These are phyloP conservation scores for Xylocampa areola DNA, from an alignment of 2,888 invertebrate species.

Conservation along the genomic window DNA sequence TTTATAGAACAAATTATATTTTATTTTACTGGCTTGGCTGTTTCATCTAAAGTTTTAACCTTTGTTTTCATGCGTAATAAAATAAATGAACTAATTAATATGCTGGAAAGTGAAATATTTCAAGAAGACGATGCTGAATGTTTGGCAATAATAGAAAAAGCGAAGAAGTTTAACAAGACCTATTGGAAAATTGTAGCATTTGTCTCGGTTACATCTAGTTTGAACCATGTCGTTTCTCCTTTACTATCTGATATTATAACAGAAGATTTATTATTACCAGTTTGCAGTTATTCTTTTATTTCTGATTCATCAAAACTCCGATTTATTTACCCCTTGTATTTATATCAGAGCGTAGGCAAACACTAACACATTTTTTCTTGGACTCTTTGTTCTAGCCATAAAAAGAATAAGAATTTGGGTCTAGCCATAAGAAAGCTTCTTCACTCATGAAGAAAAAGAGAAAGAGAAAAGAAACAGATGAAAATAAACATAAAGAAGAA, in stretches of 20 bases:
- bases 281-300: conserved; percentile 72
- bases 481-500: conserved; percentile 9
- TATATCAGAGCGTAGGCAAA: conserved; percentile 73
- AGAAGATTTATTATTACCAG: conserved; percentile 62
- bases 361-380: conserved; percentile 74
- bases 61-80: no score
- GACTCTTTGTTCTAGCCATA: conserved; percentile 68
- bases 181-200: conserved; percentile 69
- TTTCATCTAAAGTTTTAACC: no score
- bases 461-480: conserved; percentile 64
- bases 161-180: conserved; percentile 66
- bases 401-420: no score
- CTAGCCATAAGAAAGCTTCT: no score
- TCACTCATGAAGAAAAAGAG: conserved; percentile 74
- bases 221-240: conserved; percentile 58
- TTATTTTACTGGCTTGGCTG: no score
- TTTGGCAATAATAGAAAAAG: conserved; percentile 59
- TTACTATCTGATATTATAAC: conserved; percentile 66
- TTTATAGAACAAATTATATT: conserved; percentile 73
- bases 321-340: conserved; percentile 69
- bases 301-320: conserved; percentile 60
- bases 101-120: no score
- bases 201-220: conserved; percentile 62
- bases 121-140: conserved; percentile 63
- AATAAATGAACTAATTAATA: no score